Base-by-base conservation (phyloP, 2,113 vertebrate species). In the Pomatostomus ruficeps region DNA sequence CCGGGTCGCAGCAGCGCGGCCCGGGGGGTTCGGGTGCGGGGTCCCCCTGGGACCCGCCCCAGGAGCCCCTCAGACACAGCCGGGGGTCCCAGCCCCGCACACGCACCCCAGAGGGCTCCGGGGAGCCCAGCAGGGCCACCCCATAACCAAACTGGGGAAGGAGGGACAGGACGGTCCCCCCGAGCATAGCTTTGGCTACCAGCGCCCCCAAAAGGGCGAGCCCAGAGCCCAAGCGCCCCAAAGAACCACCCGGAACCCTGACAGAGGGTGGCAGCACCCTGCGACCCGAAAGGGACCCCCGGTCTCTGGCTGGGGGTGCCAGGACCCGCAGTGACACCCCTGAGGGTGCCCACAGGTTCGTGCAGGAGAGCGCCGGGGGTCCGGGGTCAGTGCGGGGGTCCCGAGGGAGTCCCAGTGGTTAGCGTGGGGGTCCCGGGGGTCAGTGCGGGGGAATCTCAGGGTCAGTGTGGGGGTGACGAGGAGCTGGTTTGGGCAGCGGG, bases 11-110 rank as follows among this genome's bases (percentile, higher is more conserved):
- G 46, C 52, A 36, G 46, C 36, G 35, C 19, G 33, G 20, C 55
- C 21, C 67, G 11, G 29, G 24, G n/a, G 28, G 0, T 8, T 42
- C n/a, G n/a, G n/a, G n/a, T 12, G 25, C n/a, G 3, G n/a, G n/a
- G n/a, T n/a, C 18, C 48, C 43, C 1, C 12, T 1, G n/a, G 14
- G 42, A 43, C 18, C 10, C 6, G 11, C 20, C 57, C 35, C 42
- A 14, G 42, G n/a, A 16, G 55, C 42, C 35, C n/a, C 29, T 21
- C 43, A 3, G 36, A 24, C 46, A 63, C 45, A 8, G 36, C 29
- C 31, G 29, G 29, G 36, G 46, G 14, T 49, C 19, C 65, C 43
- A 19, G 35, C 35, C 66, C 25, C 66, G 15, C 35, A 42, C 54
- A 35, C 25, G 10, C 36, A 51, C 10, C 36, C 31, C 45, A 19